Conservation (phyloP, 2,113 vertebrate species). For the Aramus guarauna region DNA sequence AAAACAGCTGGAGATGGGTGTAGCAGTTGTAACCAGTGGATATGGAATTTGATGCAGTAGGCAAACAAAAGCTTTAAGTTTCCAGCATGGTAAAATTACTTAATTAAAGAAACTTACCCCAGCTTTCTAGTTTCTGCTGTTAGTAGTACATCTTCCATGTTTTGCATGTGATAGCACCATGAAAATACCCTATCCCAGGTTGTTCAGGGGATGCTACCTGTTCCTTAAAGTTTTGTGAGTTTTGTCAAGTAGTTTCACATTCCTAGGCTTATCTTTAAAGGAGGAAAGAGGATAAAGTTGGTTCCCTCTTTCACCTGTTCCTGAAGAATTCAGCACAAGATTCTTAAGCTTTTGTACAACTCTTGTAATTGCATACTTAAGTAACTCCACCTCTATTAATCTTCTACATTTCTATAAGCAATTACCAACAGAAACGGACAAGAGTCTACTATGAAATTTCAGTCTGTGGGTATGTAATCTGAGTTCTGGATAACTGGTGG, state of each 20-base stretch:
- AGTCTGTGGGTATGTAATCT: neutral
- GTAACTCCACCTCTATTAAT: neutral
- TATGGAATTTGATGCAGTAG: neutral
- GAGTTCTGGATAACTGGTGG: neutral
- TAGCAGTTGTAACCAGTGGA: neutral
- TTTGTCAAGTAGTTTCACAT: neutral
- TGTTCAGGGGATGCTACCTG: neutral
- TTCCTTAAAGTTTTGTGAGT: neutral
- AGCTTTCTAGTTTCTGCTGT: neutral
- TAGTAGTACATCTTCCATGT: neutral
- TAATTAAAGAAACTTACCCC: neutral
- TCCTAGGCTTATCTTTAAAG: neutral
- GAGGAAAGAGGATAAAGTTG: neutral
- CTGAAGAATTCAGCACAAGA: neutral
- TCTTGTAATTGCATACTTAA: neutral
- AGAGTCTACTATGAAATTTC: neutral
- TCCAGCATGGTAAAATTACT: neutral
- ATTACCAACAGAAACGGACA: neutral
- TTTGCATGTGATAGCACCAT: neutral
- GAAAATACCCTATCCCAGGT: neutral
- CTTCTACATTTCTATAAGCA: neutral
- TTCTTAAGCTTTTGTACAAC: neutral
- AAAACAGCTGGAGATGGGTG: neutral
- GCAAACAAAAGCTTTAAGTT: neutral
- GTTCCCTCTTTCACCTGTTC: neutral